phyloP scores from a whole-genome alignment of 2,797 vertebrate genomes.

The Scomberomorus guttatus region DNA sequence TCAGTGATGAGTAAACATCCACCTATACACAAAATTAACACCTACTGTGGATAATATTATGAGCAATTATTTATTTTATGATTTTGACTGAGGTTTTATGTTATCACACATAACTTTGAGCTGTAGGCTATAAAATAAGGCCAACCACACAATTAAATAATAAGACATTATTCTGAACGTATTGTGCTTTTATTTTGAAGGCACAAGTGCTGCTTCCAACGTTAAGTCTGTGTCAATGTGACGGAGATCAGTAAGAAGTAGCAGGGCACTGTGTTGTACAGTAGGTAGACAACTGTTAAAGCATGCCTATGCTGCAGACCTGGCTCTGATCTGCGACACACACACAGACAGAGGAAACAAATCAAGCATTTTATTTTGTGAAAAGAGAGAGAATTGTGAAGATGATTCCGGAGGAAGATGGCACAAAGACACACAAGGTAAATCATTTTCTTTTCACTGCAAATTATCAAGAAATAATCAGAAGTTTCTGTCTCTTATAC shows the following conservation, averaged over 20 bases:
- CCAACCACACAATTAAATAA: background rate
- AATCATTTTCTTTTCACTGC: background rate
- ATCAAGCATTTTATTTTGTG: background rate
- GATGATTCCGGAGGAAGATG: constrained; percentile 6
- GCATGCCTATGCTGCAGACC: constrained; percentile 11
- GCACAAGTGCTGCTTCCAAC: background rate
- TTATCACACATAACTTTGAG: background rate
- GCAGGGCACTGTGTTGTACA: constrained; percentile 18
- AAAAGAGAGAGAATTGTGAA: background rate
- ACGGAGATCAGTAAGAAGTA: constrained; percentile 3
- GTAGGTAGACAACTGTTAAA: constrained; percentile 17
- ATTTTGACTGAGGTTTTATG: too few relatives aligned
- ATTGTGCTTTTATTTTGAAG: constrained; percentile 62
- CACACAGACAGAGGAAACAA: background rate
- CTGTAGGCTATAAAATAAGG: background rate
- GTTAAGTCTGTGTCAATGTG: background rate
- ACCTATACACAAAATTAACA: too few relatives aligned
- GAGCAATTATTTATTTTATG: background rate
- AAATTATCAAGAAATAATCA: background rate
- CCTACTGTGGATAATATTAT: too few relatives aligned
- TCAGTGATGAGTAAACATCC: background rate
- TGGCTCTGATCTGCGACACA: background rate
- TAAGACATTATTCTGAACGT: background rate
- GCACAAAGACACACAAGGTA: constrained; percentile 34
- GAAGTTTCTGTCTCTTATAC: constrained; percentile 10